Conservation (phyloP, 2,888 invertebrate genomes). For the Brachynemurus nebulosus region DNA sequence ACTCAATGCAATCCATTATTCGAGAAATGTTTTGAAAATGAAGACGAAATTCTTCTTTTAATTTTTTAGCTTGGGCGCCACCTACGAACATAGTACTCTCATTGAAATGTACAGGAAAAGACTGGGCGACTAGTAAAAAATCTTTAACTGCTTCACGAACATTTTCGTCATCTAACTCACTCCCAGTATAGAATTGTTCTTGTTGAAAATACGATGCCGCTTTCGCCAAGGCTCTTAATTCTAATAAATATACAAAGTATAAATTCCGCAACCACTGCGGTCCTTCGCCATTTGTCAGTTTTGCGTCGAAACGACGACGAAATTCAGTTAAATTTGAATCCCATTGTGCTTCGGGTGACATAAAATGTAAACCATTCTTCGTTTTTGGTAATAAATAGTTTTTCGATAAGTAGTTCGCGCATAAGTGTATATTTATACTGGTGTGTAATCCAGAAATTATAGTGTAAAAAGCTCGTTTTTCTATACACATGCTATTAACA, state of each 20-base stretch:
- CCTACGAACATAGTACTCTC: constrained; percentile 90
- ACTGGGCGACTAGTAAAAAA: constrained; percentile 62
- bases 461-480: constrained; percentile 93
- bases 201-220: constrained; percentile 75
- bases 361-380: constrained; percentile 33
- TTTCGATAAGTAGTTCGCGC: constrained; percentile 80
- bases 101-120: constrained; percentile 76
- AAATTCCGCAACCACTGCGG: constrained; percentile 90
- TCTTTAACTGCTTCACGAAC: constrained; percentile 73
- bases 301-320: constrained; percentile 70
- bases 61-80: constrained; percentile 53
- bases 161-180: constrained; percentile 71
- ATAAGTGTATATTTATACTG: constrained; percentile 94
- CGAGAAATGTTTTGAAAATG: constrained; percentile 95
- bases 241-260: constrained; percentile 90
- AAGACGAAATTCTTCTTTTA: constrained; percentile 83
- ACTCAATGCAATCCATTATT: constrained; percentile 99
- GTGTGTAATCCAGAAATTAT: constrained; percentile 94
- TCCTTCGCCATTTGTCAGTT: constrained; percentile 74
- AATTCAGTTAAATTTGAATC: constrained; percentile 73
- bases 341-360: constrained; percentile 58
- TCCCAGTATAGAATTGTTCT: constrained; percentile 88
- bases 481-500: constrained; percentile 75
- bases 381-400: constrained; percentile 54
- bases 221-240: constrained; percentile 86